These are phyloP conservation scores for Lutjanus argentimaculatus DNA, from an alignment of 2,797 vertebrate genomes.

Conservation along the genomic window DNA sequence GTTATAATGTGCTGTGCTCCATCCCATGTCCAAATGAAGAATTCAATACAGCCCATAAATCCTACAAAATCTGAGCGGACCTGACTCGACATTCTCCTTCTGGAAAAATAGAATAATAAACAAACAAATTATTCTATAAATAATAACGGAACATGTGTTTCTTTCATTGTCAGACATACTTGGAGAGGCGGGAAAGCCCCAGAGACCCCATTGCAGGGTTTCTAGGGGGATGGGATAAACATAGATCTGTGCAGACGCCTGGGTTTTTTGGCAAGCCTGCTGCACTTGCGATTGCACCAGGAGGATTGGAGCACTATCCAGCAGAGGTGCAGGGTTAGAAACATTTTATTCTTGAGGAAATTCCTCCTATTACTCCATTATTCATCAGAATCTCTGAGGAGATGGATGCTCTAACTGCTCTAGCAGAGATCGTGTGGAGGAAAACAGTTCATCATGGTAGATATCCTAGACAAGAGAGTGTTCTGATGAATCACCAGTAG, in stretches of 20 bases:
- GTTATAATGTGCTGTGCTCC: slow-evolving; percentile 47
- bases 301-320: slow-evolving; percentile 75
- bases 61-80: slow-evolving; percentile 52
- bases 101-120: slow-evolving; percentile 81
- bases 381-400: slow-evolving; percentile 82
- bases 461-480: slow-evolving; percentile 70
- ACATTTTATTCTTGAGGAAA: slow-evolving; percentile 85
- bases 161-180: slow-evolving; percentile 75
- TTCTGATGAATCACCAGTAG: slow-evolving; percentile 73
- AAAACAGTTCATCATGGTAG: slow-evolving; percentile 74
- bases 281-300: slow-evolving; percentile 65
- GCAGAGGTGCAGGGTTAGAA: slow-evolving; percentile 82
- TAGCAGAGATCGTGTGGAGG: slow-evolving; percentile 78
- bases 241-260: slow-evolving; percentile 73
- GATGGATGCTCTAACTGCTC: slow-evolving; percentile 80
- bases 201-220: slow-evolving; percentile 79
- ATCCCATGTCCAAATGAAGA: slow-evolving; percentile 61
- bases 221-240: slow-evolving; percentile 76
- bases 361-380: slow-evolving; percentile 84
- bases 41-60: slow-evolving; percentile 75
- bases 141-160: slow-evolving; percentile 83
- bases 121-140: slow-evolving; percentile 87
- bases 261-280: slow-evolving; percentile 69
- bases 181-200: slow-evolving; percentile 69
- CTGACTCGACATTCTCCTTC: slow-evolving; percentile 66